Base-by-base conservation (phyloP, 2,797 vertebrate species). In the Urosaurus nigricauda region DNA sequence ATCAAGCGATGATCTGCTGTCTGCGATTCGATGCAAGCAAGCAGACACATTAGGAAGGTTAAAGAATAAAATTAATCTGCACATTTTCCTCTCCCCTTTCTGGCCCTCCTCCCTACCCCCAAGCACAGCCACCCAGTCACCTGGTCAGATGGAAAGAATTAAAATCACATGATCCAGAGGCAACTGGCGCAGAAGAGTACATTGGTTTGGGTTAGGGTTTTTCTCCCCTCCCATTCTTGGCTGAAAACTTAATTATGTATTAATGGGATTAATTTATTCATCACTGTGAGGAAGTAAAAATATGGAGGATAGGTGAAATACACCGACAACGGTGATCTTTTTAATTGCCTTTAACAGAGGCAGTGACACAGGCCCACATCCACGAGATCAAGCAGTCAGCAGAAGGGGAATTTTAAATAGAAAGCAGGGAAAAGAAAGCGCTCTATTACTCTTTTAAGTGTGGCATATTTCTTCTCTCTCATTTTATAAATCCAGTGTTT, bases 1-100 rank as follows among this genome's bases (percentile, higher is more conserved):
- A 99, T 99, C 99, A 99, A 98, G 96, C 97, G 97, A 98, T 99
- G 98, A 99, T 99, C 98, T 98, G 98, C 98, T 99, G 98, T 99
- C 98, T 96, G 97, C 96, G 93, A 97, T 97, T 97, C 98, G 95
- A 97, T 97, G 96, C 98, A 96, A 97, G 97, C 98, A 97, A 97
- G 97, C 97, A 97, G 97, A 97, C 97, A 96, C 97, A 97, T 98
- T 97, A 97, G 97, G 97, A 97, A 97, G 97, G 97, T 97, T 97
- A 98, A 98, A 97, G 97, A 97, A 97, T 97, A 96, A 97, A 97
- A 98, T 98, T 97, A 97, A 98, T 98, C 97, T 97, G 96, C 94
- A 96, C 95, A 79, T 96, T 97, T 97, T 94, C 93, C 43, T 53
- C 79, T 77, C 74, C 65, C 79, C n/a, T 75, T 91, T 92, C 92